Percentiles rank a stretch among this genome's conserved stretches.
Conservation (phyloP, 1,140 invertebrate genomes). For the Popillia japonica region DNA sequence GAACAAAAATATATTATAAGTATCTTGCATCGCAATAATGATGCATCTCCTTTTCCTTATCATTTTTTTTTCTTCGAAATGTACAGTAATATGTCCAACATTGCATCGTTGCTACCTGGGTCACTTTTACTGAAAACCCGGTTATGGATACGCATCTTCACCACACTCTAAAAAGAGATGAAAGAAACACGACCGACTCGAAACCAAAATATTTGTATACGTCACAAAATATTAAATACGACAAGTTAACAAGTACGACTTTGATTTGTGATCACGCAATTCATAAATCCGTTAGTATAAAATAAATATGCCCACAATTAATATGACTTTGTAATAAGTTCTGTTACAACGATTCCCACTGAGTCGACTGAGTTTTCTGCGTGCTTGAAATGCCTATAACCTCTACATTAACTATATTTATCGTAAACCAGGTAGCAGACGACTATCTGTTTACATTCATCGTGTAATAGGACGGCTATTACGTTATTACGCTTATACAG, state of each 20-base stretch:
- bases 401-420: neutral
- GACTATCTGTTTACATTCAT: neutral
- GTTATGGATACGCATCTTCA: neutral
- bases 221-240: too few relatives aligned
- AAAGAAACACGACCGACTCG: too few relatives aligned
- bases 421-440: neutral
- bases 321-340: neutral
- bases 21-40: neutral
- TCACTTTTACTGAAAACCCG: slow-evolving; percentile 14
- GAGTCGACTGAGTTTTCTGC: neutral
- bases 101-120: neutral
- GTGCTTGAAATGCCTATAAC: too few relatives aligned
- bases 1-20: too few relatives aligned
- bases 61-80: neutral
- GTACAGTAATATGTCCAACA: neutral
- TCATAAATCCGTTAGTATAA: too few relatives aligned
- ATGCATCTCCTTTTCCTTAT: neutral
- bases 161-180: too few relatives aligned
- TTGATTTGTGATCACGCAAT: too few relatives aligned
- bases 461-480: neutral
- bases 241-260: too few relatives aligned
- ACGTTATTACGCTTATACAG: neutral
- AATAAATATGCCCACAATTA: too few relatives aligned
- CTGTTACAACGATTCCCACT: neutral
- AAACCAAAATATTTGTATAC: too few relatives aligned